Evolutionary conservation across 2,888 invertebrate genomes (phyloP).

Genomic region (Carpatolechia fugitivella): DNA sequence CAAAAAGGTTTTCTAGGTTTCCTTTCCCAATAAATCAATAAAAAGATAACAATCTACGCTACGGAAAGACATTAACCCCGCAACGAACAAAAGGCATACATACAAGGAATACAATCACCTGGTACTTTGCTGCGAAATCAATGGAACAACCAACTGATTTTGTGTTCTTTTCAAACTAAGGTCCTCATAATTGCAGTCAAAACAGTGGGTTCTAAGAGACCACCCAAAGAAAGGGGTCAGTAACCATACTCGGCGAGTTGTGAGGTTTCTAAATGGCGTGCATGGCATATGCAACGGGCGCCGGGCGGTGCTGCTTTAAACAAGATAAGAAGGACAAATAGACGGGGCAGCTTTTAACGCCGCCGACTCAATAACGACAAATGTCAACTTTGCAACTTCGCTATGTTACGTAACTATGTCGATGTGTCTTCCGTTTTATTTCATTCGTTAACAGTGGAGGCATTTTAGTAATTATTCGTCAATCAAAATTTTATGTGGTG

Average conservation of each 20-base stretch:
- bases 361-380: constrained; percentile 32
- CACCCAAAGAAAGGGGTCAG: background rate
- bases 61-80: too few relatives aligned
- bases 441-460: too few relatives aligned
- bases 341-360: constrained; percentile 34
- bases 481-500: too few relatives aligned
- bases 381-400: constrained; percentile 29
- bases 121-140: too few relatives aligned
- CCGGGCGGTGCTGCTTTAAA: constrained; percentile 26
- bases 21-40: too few relatives aligned
- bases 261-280: background rate
- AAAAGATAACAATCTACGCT: too few relatives aligned
- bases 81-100: too few relatives aligned
- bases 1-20: too few relatives aligned
- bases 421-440: too few relatives aligned
- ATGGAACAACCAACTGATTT: background rate
- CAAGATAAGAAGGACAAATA: constrained; percentile 42
- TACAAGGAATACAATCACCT: too few relatives aligned
- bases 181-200: background rate
- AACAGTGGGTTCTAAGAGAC: constrained; percentile 1
- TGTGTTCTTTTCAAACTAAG: background rate
- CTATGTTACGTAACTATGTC: too few relatives aligned
- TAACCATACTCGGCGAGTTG: background rate
- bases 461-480: too few relatives aligned
- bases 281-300: background rate